A percentile compares a stretch with the other conserved stretches of the same genome.
Evolutionary conservation across 53 echinoderm and acorn worm species (phyloP).

Genomic region (Hippasteria phrygiana): DNA sequence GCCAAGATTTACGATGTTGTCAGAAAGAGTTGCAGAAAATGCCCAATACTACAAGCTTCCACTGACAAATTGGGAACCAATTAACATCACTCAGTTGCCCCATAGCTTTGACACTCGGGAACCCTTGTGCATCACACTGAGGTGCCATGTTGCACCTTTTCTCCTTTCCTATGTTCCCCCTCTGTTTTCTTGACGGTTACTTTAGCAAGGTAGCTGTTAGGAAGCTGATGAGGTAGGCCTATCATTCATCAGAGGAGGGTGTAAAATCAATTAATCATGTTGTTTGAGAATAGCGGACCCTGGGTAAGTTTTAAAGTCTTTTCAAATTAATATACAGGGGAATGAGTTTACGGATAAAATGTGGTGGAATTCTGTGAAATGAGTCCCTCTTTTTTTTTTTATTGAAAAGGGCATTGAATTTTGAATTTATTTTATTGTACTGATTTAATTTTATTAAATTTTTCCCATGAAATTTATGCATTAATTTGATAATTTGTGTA

Average conservation of each 20-base stretch:
- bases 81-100: slow-evolving; percentile 30
- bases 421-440: too few species aligned
- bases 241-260: not conserved
- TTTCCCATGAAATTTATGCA: too few species aligned
- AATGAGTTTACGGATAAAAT: not conserved
- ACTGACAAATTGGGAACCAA: slow-evolving; percentile 19
- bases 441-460: too few species aligned
- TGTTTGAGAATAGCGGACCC: too few species aligned
- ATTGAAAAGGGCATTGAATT: too few species aligned
- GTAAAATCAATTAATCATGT: not conserved
- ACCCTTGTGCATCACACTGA: not conserved
- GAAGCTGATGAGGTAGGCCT: not conserved
- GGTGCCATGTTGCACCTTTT: not conserved
- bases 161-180: not conserved
- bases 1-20: slow-evolving; percentile 22
- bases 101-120: not conserved
- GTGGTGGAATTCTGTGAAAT: too few species aligned
- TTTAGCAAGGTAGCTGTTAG: not conserved
- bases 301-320: too few species aligned
- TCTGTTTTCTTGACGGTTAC: not conserved
- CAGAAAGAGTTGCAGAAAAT: slow-evolving; percentile 3
- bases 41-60: not conserved
- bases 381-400: too few species aligned
- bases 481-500: too few species aligned
- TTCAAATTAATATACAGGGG: too few species aligned